A percentile compares a stretch with the other conserved stretches of the same genome.
These are phyloP conservation scores for Gambusia yucatana DNA, from an alignment of 2,797 vertebrate genomes.

Conservation along the genomic window DNA sequence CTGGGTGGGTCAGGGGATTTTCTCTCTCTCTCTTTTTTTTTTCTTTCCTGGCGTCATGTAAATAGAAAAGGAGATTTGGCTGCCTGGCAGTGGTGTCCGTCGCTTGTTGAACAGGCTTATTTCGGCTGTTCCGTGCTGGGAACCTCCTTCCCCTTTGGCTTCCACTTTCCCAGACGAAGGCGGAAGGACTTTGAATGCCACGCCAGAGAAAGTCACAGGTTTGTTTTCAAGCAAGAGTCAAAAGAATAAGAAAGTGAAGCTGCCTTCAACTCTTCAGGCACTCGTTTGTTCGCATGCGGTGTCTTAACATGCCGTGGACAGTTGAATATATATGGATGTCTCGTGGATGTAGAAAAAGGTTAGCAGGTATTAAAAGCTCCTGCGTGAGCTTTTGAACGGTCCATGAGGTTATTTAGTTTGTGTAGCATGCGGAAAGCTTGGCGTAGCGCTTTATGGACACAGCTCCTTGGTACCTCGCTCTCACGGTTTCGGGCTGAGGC, in stretches of 20 bases:
- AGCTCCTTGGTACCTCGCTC: constrained; percentile 46
- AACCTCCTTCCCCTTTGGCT: not conserved
- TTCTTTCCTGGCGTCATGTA: constrained; percentile 27
- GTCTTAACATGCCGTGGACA: constrained; percentile 70
- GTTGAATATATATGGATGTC: constrained; percentile 41
- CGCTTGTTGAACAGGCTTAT: constrained; percentile 41
- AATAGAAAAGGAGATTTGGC: constrained; percentile 61
- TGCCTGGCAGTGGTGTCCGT: constrained; percentile 70
- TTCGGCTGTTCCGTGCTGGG: constrained; percentile 24
- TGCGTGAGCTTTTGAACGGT: constrained; percentile 48
- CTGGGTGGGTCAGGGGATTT: constrained; percentile 18
- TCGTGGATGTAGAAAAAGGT: constrained; percentile 64
- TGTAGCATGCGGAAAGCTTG: constrained; percentile 69
- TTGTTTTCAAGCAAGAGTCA: constrained; percentile 30
- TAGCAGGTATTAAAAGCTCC: constrained; percentile 56
- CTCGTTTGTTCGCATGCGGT: constrained; percentile 72
- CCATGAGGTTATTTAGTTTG: constrained; percentile 74
- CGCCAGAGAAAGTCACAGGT: constrained; percentile 34
- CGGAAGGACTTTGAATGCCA: constrained; percentile 45
- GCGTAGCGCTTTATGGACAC: constrained; percentile 50
- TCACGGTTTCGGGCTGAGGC: constrained; percentile 74
- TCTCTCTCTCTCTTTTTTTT: constrained; percentile 1
- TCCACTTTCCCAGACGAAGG: constrained; percentile 42
- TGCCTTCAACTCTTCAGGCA: constrained; percentile 70
- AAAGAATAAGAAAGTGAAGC: constrained; percentile 59